Evolutionary conservation across 2,113 vertebrate genomes (phyloP).

Genomic region (Acanthochromis polyacanthus): DNA sequence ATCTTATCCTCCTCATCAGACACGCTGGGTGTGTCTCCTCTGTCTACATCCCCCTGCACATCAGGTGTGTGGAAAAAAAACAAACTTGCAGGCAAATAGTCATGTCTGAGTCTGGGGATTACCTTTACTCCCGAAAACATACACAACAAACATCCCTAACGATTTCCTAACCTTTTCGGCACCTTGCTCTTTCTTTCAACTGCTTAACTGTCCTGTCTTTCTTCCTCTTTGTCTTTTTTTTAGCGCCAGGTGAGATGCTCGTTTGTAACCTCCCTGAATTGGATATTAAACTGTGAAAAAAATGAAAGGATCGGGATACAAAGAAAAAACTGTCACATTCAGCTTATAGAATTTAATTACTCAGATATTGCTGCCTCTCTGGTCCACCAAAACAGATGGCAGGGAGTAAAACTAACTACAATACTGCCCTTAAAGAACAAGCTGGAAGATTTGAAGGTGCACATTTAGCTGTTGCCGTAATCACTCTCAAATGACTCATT

Average conservation of each 20-base stretch:
- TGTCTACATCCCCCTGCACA: constrained; percentile 9
- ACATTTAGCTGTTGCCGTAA: constrained; percentile 24
- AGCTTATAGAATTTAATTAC: constrained; percentile 30
- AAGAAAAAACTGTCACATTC: not conserved
- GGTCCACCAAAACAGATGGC: constrained; percentile 36
- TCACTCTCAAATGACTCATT: constrained; percentile 43
- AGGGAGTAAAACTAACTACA: constrained; percentile 30
- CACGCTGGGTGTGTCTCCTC: constrained; percentile 16
- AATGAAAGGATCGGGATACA: not conserved
- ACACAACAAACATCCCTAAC: constrained; percentile 37
- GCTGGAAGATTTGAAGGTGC: constrained; percentile 33
- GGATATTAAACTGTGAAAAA: not conserved
- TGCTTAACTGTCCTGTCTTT: not conserved
- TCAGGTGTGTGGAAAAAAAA: constrained; percentile 37
- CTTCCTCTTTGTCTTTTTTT: not conserved
- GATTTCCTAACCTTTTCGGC: constrained; percentile 33
- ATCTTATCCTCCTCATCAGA: constrained; percentile 24
- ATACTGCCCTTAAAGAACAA: constrained; percentile 46
- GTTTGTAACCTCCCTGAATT: constrained; percentile 13
- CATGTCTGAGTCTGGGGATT: constrained; percentile 71
- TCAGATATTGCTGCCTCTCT: constrained; percentile 15
- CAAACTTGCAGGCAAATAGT: constrained; percentile 68
- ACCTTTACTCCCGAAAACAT: constrained; percentile 30
- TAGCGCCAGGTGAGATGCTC: not conserved
- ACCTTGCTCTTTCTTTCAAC: not conserved